Base-by-base conservation (phyloP, 2,113 vertebrate genomes). In the Acrocephalus kingi region DNA sequence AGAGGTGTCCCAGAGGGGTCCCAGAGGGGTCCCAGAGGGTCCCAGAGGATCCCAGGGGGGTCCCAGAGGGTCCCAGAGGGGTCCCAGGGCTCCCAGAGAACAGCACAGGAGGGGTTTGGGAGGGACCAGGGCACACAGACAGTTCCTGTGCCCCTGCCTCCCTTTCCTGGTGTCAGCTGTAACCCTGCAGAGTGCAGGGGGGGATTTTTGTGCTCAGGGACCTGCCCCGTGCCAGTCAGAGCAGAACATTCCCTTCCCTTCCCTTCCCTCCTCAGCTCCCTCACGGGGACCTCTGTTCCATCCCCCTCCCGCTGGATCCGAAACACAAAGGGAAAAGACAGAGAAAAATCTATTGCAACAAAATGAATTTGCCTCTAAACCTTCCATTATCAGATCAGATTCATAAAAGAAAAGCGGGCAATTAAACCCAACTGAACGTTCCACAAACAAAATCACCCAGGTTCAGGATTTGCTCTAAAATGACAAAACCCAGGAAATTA, bases 401-500 rank as follows among this genome's bases (percentile, higher is more conserved):
- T 67, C 39, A 10, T 8, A 33, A 54, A n/a, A 66, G 94, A 43
- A 79, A 69, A 80, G 63, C 55, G 69, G 88, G 30, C 90, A 88
- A 80, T 87, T 92, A 92, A 92, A 67, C 13, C 52, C 46, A 20
- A 39, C 15, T 1, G 52, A 52, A 49, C 2, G 51, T n/a, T 77
- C 37, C 87, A 27, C 90, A 93, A 94, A 87, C 94, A 93, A 66
- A 85, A 79, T 12, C 55, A 23, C 31, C 1, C 4, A 5, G 67
- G 75, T 55, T 88, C 66, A 71, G 71, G 49, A 69, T 27, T 54
- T 51, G 59, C 66, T 63, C 35, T 54, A 12, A 77, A 73, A 62
- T 23, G 51, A 92, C 88, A 93, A 96, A 86, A 22, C 10, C 2
- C 90, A 83, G 95, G 92, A 94, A 96, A 94, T 96, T 58, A 61